phyloP scores from a whole-genome alignment of 2,113 vertebrate species.

The Amia ocellicauda region DNA sequence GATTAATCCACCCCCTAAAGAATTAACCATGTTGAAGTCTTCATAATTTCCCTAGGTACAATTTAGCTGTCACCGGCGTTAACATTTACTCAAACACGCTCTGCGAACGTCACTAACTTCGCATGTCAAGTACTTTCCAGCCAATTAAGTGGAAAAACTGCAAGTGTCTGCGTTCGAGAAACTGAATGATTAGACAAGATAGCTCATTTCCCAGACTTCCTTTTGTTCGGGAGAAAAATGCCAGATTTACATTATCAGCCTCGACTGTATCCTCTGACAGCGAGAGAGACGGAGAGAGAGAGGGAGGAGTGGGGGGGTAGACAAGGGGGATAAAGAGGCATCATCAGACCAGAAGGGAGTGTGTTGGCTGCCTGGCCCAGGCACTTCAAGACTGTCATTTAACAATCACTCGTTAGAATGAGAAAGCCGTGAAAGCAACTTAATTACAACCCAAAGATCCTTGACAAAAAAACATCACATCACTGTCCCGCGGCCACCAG shows the following conservation, averaged over 20 bases:
- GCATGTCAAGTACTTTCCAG: conserved; percentile 99
- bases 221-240: conserved; percentile 92
- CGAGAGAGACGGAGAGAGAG: conserved; percentile 40
- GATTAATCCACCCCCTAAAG: conserved; percentile 74
- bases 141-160: conserved; percentile 94
- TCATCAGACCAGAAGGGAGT: neutral
- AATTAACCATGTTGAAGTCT: conserved; percentile 98
- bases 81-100: conserved; percentile 92
- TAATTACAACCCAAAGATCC: conserved; percentile 83
- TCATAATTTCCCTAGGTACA: conserved; percentile 99
- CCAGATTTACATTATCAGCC: conserved; percentile 90
- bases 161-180: conserved; percentile 87
- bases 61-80: conserved; percentile 99
- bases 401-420: conserved; percentile 83
- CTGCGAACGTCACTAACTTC: conserved; percentile 97
- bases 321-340: too few relatives aligned
- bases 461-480: conserved; percentile 76
- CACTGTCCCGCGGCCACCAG: conserved; percentile 73
- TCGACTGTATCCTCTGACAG: conserved; percentile 85
- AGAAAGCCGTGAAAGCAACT: conserved; percentile 81
- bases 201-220: conserved; percentile 90
- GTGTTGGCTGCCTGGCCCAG: conserved; percentile 60
- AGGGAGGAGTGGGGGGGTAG: too few relatives aligned
- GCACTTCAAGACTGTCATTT: conserved; percentile 81
- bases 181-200: conserved; percentile 99